These are phyloP conservation scores for Esox lucius DNA, from an alignment of 2,797 vertebrate species.

Conservation along the genomic window DNA sequence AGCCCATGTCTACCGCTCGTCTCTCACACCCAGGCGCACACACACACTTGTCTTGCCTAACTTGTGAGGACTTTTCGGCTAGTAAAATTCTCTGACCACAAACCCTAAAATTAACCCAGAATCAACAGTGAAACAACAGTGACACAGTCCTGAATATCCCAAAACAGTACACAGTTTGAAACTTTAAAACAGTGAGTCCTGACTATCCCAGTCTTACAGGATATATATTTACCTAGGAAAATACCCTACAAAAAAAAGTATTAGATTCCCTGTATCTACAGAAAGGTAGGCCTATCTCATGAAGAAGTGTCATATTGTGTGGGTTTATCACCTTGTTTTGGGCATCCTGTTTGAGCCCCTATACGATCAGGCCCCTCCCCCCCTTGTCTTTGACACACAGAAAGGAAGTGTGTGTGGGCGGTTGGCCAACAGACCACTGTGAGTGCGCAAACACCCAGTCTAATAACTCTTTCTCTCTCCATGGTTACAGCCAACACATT, in stretches of 20 bases:
- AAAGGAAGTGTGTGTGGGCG: constrained; percentile 60
- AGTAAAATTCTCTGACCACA: too few relatives aligned
- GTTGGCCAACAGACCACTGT: constrained; percentile 40
- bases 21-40: too few relatives aligned
- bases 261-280: neutral
- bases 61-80: too few relatives aligned
- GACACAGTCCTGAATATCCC: neutral
- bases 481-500: neutral
- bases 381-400: constrained; percentile 38
- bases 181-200: too few relatives aligned
- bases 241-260: neutral
- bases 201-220: neutral
- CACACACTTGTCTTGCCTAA: too few relatives aligned
- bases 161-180: too few relatives aligned
- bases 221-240: too few relatives aligned
- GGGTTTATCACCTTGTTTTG: constrained; percentile 6
- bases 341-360: constrained; percentile 26
- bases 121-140: too few relatives aligned
- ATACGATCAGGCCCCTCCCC: constrained; percentile 23
- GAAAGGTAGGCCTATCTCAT: neutral
- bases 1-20: too few relatives aligned
- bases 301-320: neutral
- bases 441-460: constrained; percentile 13
- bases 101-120: too few relatives aligned
- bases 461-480: constrained; percentile 10